phyloP scores from a whole-genome alignment of 2,888 invertebrate species.

The Sarcophaga subvicina region DNA sequence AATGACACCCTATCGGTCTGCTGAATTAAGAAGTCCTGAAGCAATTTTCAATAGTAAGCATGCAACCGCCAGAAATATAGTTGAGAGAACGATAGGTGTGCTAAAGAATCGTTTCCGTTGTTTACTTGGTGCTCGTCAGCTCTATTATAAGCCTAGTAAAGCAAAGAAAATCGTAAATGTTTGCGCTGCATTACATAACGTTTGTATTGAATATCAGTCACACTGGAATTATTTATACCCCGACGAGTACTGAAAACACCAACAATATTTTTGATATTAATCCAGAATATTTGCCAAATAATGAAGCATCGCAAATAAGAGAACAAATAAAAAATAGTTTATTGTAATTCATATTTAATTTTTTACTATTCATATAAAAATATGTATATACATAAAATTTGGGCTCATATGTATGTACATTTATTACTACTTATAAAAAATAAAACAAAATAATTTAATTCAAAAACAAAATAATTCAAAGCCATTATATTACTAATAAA shows the following conservation, averaged over 20 bases:
- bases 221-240: not conserved
- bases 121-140: slow-evolving; percentile 43
- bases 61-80: slow-evolving; percentile 44
- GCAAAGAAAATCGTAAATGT: too few relatives aligned
- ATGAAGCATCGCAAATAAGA: slow-evolving; percentile 12
- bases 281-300: not conserved
- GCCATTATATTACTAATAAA: too few relatives aligned
- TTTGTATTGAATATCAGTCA: not conserved
- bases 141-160: slow-evolving; percentile 45
- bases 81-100: slow-evolving; percentile 50
- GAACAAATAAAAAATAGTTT: slow-evolving; percentile 36
- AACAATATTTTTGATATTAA: not conserved
- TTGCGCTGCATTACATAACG: not conserved
- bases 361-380: slow-evolving; percentile 2
- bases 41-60: slow-evolving; percentile 47
- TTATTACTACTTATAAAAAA: not conserved
- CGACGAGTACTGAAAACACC: not conserved
- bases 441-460: not conserved
- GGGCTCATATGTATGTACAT: not conserved
- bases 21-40: slow-evolving; percentile 38
- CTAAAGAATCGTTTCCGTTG: slow-evolving; percentile 47
- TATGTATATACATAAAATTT: not conserved
- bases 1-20: slow-evolving; percentile 53
- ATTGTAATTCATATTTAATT: slow-evolving; percentile 18
- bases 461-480: too few relatives aligned